Percentiles rank a stretch among this genome's conserved stretches.
Conservation (phyloP, 1,140 invertebrate species). For the Lysiphlebus fabarum region DNA sequence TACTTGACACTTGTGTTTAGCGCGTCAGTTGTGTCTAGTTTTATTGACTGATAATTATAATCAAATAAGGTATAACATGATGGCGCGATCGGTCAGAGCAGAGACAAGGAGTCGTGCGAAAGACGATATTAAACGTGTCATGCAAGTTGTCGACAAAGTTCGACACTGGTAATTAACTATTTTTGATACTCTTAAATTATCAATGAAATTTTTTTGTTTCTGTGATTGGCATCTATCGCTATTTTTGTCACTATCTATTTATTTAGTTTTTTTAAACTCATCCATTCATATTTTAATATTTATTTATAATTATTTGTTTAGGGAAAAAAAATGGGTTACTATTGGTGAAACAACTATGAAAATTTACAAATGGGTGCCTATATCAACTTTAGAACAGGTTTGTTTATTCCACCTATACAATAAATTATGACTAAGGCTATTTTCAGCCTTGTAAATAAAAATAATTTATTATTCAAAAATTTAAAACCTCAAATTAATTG, state of each 20-base stretch:
- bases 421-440: too few species aligned
- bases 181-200: slow-evolving; percentile 30
- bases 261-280: slow-evolving; percentile 11
- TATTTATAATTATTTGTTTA: slow-evolving; percentile 48
- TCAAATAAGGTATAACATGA: slow-evolving; percentile 57
- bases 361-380: slow-evolving; percentile 97
- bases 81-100: slow-evolving; percentile 89
- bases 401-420: too few species aligned
- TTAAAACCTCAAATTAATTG: too few species aligned
- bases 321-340: slow-evolving; percentile 98
- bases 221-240: too few species aligned
- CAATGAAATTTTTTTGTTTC: slow-evolving; percentile 7
- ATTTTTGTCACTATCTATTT: not conserved
- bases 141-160: slow-evolving; percentile 98
- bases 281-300: slow-evolving; percentile 7
- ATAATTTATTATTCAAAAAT: too few species aligned
- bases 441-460: too few species aligned
- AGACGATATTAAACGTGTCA: slow-evolving; percentile 98
- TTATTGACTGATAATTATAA: too few species aligned
- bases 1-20: too few species aligned
- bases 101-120: slow-evolving; percentile 96
- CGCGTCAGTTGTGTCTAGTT: too few species aligned
- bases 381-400: slow-evolving; percentile 71
- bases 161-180: slow-evolving; percentile 81
- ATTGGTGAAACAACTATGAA: slow-evolving; percentile 98